Conservation (phyloP, 1,140 invertebrate species). For the Batillaria attramentaria region DNA sequence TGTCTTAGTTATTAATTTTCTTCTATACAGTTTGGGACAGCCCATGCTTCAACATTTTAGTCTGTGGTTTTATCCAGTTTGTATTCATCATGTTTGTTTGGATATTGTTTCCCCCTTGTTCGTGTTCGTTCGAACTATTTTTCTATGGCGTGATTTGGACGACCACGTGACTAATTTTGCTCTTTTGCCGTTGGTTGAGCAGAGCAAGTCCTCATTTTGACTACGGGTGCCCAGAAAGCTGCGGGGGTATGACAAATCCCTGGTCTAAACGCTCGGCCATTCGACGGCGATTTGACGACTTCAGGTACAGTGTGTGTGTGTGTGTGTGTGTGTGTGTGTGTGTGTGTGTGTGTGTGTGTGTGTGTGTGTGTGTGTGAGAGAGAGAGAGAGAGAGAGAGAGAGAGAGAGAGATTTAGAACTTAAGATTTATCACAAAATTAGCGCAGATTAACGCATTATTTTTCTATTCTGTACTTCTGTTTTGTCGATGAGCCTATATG, state of each 20-base stretch:
- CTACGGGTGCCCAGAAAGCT: conserved; percentile 21
- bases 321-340: neutral
- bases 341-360: neutral
- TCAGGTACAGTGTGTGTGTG: neutral
- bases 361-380: conserved; percentile 1
- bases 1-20: too few species aligned
- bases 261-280: conserved; percentile 23
- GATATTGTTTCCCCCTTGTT: neutral
- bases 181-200: neutral
- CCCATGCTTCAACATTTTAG: neutral
- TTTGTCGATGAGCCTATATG: neutral
- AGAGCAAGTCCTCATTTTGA: conserved; percentile 5
- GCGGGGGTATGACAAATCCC: neutral
- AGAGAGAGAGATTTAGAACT: neutral
- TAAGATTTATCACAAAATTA: neutral
- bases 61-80: neutral
- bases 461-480: neutral
- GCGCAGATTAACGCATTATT: neutral
- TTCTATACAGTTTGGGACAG: too few species aligned
- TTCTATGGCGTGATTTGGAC: neutral
- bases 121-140: neutral
- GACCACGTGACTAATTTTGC: neutral
- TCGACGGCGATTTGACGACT: conserved; percentile 29
- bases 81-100: neutral
- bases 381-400: neutral